phyloP scores from a whole-genome alignment of 2,888 invertebrate genomes.

The Linyphia triangularis region DNA sequence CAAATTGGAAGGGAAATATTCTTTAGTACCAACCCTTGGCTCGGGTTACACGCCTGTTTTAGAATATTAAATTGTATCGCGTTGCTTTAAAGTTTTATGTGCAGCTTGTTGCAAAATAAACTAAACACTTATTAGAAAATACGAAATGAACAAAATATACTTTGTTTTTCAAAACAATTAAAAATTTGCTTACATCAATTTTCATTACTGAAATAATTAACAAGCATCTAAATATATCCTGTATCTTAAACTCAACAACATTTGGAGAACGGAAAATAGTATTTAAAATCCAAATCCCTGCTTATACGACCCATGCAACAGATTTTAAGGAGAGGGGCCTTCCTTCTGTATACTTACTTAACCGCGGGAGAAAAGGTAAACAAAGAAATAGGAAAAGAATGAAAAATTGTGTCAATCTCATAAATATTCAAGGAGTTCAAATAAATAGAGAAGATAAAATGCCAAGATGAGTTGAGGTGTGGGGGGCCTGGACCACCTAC shows the following conservation, averaged over 20 bases:
- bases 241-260: not conserved
- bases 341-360: constrained; percentile 20
- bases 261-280: not conserved
- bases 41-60: no score
- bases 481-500: constrained; percentile 46
- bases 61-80: no score
- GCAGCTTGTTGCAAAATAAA: no score
- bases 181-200: no score
- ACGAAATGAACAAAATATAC: no score
- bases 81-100: no score
- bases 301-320: not conserved
- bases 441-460: constrained; percentile 58
- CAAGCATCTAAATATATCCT: no score
- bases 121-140: no score
- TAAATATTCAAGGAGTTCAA: constrained; percentile 67
- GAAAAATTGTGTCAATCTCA: constrained; percentile 58
- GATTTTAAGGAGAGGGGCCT: not conserved
- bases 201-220: no score
- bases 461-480: constrained; percentile 24
- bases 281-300: not conserved
- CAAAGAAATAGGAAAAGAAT: constrained; percentile 23
- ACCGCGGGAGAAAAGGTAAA: constrained; percentile 30
- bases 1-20: no score
- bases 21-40: no score
- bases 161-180: no score